Base-by-base conservation (phyloP, 2,888 invertebrate genomes). In the Drosophila limbata region DNA sequence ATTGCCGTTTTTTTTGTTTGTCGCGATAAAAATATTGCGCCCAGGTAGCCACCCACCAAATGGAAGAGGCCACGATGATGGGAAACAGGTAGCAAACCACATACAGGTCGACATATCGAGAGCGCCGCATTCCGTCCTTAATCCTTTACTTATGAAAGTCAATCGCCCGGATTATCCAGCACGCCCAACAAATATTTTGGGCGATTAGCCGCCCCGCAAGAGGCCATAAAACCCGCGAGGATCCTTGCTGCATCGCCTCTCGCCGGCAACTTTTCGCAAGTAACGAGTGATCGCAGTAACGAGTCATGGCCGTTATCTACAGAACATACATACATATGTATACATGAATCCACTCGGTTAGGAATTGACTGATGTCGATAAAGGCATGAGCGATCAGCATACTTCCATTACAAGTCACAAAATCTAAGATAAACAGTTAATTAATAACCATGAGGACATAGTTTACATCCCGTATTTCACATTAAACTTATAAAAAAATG, bases 111-210 rank as follows among this genome's bases (percentile, higher is more conserved):
- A 17, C 44, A 9, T 9, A 8, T 42, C 15, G 40, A 9, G 45
- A 70, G 57, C 71, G 75, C 61, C 69, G 63, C 39, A 37, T 47
- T 45, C 48, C 39, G 25, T 10, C 25, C 28, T 51, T 44, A 86
- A 84, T 79, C 84, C 84, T 84, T 86, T 88, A 77, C 90, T 89
- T 88, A 89, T 77, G 64, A 81, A 88, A 88, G 90, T 90, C 86
- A 90, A 90, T 90, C 90, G 71, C 57, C 45, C 44, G 87, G 89
- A 85, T 85, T 89, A 89, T 47, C 82, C 80, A 87, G 68, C 77
- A 89, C 84, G 89, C 87, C 89, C 82, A 70, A 31, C 84, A 88
- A 86, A 88, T 86, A 83, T 88, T 82, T 83, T 89, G 88, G 79
- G 84, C 87, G 86, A 84, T 84, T 84, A 84, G 67, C 83, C 74